phyloP scores from a whole-genome alignment of 2,113 vertebrate species.

The Scolopax mira region DNA sequence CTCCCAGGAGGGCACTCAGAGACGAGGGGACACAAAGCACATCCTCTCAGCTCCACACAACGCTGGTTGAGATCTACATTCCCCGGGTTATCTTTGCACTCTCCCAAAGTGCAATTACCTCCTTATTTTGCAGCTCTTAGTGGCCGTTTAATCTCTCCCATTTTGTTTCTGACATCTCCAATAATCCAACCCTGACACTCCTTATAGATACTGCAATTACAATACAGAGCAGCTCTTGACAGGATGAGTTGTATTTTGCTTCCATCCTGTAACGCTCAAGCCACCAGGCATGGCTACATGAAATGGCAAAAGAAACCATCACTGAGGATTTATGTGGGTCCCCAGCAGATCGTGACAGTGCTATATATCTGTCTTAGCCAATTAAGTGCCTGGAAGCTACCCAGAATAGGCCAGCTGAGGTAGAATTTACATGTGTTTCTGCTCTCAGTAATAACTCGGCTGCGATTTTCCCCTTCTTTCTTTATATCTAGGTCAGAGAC shows the following conservation, averaged over 20 bases:
- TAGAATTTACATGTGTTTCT: slow-evolving; percentile 21
- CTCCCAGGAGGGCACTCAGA: background rate
- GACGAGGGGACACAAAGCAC: background rate
- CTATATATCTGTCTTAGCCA: slow-evolving; percentile 20
- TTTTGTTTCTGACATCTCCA: slow-evolving; percentile 60
- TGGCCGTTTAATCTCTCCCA: slow-evolving; percentile 18
- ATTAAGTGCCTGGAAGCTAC: background rate
- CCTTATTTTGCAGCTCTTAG: slow-evolving; percentile 37
- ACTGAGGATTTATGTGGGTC: background rate
- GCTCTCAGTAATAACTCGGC: background rate
- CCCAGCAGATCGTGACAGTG: background rate
- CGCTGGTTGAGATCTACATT: background rate
- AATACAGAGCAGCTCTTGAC: slow-evolving; percentile 6
- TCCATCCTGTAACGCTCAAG: background rate
- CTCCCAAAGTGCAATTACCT: slow-evolving; percentile 28
- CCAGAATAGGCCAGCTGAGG: background rate
- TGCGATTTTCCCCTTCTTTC: background rate
- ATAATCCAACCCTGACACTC: slow-evolving; percentile 26
- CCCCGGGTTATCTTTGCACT: background rate
- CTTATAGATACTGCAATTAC: slow-evolving; percentile 23
- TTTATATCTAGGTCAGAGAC: background rate
- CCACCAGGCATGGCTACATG: background rate
- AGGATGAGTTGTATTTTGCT: slow-evolving; percentile 18
- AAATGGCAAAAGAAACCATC: slow-evolving; percentile 22
- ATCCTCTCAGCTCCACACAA: background rate